These are phyloP conservation scores for Mesorhabditis sp. DNA, from an alignment of 2,888 invertebrate species.

Conservation along the genomic window DNA sequence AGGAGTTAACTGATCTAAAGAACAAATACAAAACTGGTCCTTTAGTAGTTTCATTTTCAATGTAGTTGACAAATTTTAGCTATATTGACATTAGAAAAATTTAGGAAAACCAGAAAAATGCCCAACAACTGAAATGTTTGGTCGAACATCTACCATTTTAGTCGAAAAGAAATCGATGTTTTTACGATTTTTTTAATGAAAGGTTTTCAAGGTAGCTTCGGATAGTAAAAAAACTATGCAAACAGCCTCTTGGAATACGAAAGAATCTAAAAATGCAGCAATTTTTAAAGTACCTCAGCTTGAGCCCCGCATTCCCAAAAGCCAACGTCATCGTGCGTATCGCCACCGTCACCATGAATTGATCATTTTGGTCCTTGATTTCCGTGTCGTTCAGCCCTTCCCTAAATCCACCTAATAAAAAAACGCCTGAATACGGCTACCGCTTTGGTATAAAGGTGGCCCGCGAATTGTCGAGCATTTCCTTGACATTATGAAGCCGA, in stretches of 20 bases:
- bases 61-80: too few relatives aligned
- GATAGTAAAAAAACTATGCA: too few relatives aligned
- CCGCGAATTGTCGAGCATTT: conserved; percentile 41
- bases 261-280: too few relatives aligned
- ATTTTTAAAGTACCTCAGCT: conserved; percentile 10
- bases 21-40: not conserved
- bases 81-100: too few relatives aligned
- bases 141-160: too few relatives aligned
- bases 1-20: not conserved
- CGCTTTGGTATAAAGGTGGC: conserved; percentile 17
- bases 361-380: conserved; percentile 70
- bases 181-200: too few relatives aligned
- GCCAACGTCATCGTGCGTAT: conserved; percentile 88
- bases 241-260: too few relatives aligned
- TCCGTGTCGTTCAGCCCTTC: not conserved
- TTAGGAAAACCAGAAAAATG: too few relatives aligned
- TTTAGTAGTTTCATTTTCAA: too few relatives aligned
- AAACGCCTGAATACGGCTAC: not conserved
- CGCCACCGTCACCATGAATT: conserved; percentile 79
- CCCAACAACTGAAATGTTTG: too few relatives aligned
- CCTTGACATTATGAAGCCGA: conserved; percentile 32
- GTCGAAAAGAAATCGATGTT: too few relatives aligned
- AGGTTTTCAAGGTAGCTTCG: too few relatives aligned
- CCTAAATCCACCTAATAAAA: not conserved
- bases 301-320: conserved; percentile 66